Evolutionary conservation across 2,888 invertebrate species (phyloP).

Genomic region (Pasiphila rectangulata): DNA sequence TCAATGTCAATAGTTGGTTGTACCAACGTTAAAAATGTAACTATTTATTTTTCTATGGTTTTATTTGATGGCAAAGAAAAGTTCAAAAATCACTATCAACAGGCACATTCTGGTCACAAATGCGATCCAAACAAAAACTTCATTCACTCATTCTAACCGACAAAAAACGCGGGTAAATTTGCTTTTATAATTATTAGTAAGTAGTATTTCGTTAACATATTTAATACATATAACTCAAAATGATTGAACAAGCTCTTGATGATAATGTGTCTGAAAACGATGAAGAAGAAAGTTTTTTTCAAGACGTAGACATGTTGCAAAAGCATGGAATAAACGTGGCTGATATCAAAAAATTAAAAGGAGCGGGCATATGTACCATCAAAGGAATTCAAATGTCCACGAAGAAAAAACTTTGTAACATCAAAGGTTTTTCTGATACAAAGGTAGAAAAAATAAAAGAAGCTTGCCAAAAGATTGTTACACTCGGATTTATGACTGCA

Average conservation of each 20-base stretch:
- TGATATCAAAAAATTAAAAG: constrained; percentile 89
- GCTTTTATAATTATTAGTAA: not conserved
- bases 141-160: too few species aligned
- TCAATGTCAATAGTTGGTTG: constrained; percentile 10
- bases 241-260: constrained; percentile 68
- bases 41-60: too few species aligned
- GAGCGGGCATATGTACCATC: constrained; percentile 88
- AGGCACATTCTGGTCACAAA: too few species aligned
- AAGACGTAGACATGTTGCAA: constrained; percentile 85
- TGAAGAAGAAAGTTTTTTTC: constrained; percentile 85
- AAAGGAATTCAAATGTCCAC: constrained; percentile 91
- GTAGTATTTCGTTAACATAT: not conserved
- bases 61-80: too few species aligned
- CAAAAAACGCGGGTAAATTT: constrained; percentile 20
- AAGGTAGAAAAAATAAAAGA: constrained; percentile 91
- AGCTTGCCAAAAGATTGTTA: constrained; percentile 84
- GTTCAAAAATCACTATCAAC: too few species aligned
- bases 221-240: constrained; percentile 26
- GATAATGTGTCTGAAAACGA: constrained; percentile 76
- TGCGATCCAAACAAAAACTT: too few species aligned
- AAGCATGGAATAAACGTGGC: constrained; percentile 84
- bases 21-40: too few species aligned
- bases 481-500: constrained; percentile 86
- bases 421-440: constrained; percentile 88
- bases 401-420: constrained; percentile 84